phyloP scores from a whole-genome alignment of 2,797 vertebrate species.

The Alcedo quadribrachys region DNA sequence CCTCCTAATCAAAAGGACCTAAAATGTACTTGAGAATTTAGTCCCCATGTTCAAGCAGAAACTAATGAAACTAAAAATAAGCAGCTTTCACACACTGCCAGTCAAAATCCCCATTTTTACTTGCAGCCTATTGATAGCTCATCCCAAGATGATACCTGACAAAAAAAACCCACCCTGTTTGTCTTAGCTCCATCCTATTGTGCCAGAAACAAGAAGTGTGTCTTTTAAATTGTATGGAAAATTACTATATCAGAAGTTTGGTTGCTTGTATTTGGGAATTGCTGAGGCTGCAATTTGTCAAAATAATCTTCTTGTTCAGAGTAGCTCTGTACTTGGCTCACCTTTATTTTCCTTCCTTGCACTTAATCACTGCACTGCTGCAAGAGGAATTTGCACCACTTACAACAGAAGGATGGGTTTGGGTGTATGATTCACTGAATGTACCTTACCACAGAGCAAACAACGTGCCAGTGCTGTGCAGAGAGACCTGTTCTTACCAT shows the following conservation, averaged over 20 bases:
- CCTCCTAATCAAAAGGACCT: not conserved
- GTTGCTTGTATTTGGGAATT: not conserved
- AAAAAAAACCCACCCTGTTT: not conserved
- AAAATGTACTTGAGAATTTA: conserved; percentile 1
- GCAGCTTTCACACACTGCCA: not conserved
- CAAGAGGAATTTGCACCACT: not conserved
- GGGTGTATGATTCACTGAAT: not conserved
- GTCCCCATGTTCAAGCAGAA: not conserved
- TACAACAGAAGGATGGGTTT: not conserved
- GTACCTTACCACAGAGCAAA: not conserved
- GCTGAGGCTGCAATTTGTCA: not conserved
- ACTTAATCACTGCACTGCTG: not conserved
- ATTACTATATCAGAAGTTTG: not conserved
- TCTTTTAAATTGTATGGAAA: not conserved
- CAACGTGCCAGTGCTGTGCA: rapidly evolving
- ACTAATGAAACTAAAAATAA: not conserved
- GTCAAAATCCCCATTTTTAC: not conserved
- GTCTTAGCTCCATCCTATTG: not conserved
- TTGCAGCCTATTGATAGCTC: not conserved
- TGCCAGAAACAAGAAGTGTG: not conserved
- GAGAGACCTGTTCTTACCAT: conserved; percentile 87
- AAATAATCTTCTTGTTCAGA: not conserved
- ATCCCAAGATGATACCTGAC: not conserved
- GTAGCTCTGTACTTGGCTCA: not conserved
- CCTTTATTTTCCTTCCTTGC: not conserved